These are phyloP conservation scores for Heliconius ismenius DNA, from an alignment of 2,888 invertebrate genomes.

Conservation along the genomic window DNA sequence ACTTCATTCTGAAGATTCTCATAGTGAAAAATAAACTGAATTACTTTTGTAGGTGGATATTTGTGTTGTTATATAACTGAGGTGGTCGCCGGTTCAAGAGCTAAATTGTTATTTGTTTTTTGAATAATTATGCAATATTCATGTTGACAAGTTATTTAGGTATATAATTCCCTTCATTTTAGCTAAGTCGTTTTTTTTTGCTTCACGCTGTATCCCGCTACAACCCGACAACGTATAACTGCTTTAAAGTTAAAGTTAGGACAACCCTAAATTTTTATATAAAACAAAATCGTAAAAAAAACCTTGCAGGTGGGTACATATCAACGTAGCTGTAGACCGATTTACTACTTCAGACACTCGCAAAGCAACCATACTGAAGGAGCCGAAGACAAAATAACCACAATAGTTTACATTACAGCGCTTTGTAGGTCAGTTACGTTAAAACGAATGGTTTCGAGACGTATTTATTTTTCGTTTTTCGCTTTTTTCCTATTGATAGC, in stretches of 20 bases:
- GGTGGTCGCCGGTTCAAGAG: no score
- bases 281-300: slow-evolving; percentile 12
- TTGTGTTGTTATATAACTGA: background rate
- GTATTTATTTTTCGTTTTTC: slow-evolving; percentile 27
- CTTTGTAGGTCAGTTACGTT: slow-evolving; percentile 48
- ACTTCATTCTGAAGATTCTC: slow-evolving; percentile 8
- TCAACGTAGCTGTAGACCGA: slow-evolving; percentile 35
- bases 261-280: background rate
- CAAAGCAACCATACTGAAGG: slow-evolving; percentile 33
- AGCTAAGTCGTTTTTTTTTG: no score
- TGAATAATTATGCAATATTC: no score
- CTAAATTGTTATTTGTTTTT: no score
- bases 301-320: background rate
- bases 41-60: background rate
- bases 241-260: background rate
- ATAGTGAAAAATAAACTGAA: slow-evolving; percentile 13
- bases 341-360: slow-evolving; percentile 35
- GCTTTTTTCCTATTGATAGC: slow-evolving; percentile 25
- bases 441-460: slow-evolving; percentile 40
- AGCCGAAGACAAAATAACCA: background rate
- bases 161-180: no score
- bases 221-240: no score
- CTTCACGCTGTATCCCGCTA: no score
- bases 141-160: no score
- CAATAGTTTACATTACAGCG: slow-evolving; percentile 31